A percentile compares a stretch with the other conserved stretches of the same genome.
Conservation (phyloP, 2,888 invertebrate species). For the Amphipoea oculea region DNA sequence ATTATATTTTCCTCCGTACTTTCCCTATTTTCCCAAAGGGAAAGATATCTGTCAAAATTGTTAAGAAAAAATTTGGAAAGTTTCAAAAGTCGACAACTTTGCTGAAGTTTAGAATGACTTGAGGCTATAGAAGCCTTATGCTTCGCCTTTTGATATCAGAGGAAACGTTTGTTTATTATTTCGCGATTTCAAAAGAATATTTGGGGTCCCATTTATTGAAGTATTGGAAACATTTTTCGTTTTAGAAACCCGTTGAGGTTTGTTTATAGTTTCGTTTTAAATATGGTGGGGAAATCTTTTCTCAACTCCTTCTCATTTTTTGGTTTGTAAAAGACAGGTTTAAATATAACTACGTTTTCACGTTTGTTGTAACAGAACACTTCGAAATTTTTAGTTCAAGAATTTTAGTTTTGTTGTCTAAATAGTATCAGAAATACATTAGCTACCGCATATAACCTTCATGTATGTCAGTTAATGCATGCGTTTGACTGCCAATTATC, state of each 20-base stretch:
- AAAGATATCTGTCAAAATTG: slow-evolving; percentile 74
- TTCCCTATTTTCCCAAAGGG: slow-evolving; percentile 61
- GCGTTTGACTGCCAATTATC: slow-evolving; percentile 80
- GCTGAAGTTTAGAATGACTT: slow-evolving; percentile 63
- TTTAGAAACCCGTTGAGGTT: slow-evolving; percentile 34
- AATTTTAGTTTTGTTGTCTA: background rate
- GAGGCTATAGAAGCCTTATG: slow-evolving; percentile 49
- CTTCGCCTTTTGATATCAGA: slow-evolving; percentile 55
- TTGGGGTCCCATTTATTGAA: slow-evolving; percentile 46
- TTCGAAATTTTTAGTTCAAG: background rate
- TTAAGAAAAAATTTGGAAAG: slow-evolving; percentile 66
- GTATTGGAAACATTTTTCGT: slow-evolving; percentile 52
- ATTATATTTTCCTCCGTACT: slow-evolving; percentile 70
- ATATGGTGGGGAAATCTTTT: background rate
- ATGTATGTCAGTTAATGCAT: slow-evolving; percentile 67
- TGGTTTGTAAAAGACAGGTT: background rate
- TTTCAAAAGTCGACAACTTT: slow-evolving; percentile 68
- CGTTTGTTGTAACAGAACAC: background rate
- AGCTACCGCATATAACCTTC: slow-evolving; percentile 29
- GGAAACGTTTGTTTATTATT: slow-evolving; percentile 63
- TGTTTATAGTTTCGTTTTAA: slow-evolving; percentile 32
- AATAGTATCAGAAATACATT: slow-evolving; percentile 19
- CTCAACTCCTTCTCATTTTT: background rate
- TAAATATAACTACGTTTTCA: background rate
- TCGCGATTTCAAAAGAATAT: slow-evolving; percentile 54